Base-by-base conservation (phyloP, 2,113 vertebrate genomes). In the Xenus cinereus region DNA sequence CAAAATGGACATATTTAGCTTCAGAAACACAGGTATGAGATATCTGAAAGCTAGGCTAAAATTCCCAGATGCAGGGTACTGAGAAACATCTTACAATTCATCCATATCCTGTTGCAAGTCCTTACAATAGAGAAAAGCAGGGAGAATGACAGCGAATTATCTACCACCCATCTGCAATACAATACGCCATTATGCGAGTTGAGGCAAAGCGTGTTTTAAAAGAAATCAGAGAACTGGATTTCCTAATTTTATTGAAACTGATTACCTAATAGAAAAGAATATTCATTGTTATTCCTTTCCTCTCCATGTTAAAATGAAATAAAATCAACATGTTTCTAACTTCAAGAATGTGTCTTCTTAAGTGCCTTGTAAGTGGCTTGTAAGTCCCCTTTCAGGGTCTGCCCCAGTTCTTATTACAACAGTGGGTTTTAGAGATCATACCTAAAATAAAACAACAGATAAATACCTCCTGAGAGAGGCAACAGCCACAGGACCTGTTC, bases 401-500 rank as follows among this genome's bases (percentile, higher is more conserved):
- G 48, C 24, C 43, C 24, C 9, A 24, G 37, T 72, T 90, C 11
- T 73, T 62, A 35, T 13, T 43, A 75, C 13, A 75, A 39, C 18
- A 62, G 37, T 20, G 30, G 0, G 16, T 37, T 87, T 92, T 39
- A 81, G 41, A 84, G 51, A 64, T 56, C 19, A 28, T 41, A 59
- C 6, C 35, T 54, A 63, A 35, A 87, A 48, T 45, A 76, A 90
- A 90, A 69, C 22, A 81, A 74, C 13, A 82, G 26, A 68, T 51
- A 84, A 87, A 90, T 97, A 97, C 97, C 97, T 97, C 71, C 96
- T 95, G 81, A 97, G 97, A 95, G 97, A 97, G 33, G 97, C 97
- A 50, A 99, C 98, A 78, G 98, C 98, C 68, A 99, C 98, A 45
- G 99, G 99, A 82, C 99, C 99, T 18, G 99, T 99, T 95, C 99